phyloP scores from a whole-genome alignment of 2,113 vertebrate species.

The Archilochus colubris region DNA sequence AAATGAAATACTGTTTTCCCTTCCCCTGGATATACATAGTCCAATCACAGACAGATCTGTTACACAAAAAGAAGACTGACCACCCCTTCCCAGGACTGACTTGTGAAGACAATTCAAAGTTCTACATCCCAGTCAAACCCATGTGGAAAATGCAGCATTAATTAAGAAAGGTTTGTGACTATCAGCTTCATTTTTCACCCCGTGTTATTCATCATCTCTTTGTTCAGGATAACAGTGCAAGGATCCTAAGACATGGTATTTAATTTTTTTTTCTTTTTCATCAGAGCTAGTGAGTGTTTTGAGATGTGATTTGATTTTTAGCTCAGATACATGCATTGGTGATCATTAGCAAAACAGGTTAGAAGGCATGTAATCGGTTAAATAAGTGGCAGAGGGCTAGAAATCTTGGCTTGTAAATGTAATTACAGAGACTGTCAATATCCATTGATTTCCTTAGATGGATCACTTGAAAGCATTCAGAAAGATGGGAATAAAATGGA shows the following conservation, averaged over 20 bases:
- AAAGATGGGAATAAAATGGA: conserved; percentile 1
- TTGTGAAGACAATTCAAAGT: background rate
- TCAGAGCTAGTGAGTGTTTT: background rate
- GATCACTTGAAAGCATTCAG: conserved; percentile 49
- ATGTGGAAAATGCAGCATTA: background rate
- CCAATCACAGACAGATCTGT: background rate
- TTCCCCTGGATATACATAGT: background rate
- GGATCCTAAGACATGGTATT: background rate
- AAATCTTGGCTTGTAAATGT: conserved; percentile 73
- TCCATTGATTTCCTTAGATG: conserved; percentile 58
- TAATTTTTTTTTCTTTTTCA: background rate
- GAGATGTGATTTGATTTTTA: background rate
- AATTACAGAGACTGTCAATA: conserved; percentile 77
- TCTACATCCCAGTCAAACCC: background rate
- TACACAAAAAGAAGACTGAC: background rate
- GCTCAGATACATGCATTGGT: background rate
- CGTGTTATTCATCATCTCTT: background rate
- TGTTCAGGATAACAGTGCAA: background rate
- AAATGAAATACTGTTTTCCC: background rate
- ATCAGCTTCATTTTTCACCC: background rate
- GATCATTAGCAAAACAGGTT: conserved; percentile 44
- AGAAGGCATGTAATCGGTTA: background rate
- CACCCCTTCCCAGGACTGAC: background rate
- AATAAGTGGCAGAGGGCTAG: conserved; percentile 51
- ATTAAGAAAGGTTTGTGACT: background rate